These are phyloP conservation scores for Falcunculus frontatus DNA, from an alignment of 2,113 vertebrate species.

Conservation along the genomic window DNA sequence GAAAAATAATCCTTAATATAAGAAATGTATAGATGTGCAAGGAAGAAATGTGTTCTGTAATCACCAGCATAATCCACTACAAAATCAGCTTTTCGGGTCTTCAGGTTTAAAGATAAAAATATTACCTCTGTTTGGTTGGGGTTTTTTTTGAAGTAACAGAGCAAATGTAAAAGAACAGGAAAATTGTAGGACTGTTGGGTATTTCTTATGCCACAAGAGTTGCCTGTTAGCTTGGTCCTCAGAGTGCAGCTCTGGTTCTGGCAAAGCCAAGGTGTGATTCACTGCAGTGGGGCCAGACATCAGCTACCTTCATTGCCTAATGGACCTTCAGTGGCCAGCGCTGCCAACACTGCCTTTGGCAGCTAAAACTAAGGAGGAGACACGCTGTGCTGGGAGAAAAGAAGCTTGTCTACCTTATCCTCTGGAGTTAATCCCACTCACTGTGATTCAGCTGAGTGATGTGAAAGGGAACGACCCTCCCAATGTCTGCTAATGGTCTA, in stretches of 20 bases:
- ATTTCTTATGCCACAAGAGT: not conserved
- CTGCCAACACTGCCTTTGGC: not conserved
- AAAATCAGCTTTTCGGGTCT: not conserved
- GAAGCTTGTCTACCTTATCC: not conserved
- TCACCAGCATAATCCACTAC: not conserved
- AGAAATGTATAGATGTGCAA: not conserved
- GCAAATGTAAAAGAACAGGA: not conserved
- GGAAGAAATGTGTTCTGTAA: not conserved
- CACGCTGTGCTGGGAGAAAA: not conserved
- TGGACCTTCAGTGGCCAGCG: not conserved
- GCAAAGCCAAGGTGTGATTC: not conserved
- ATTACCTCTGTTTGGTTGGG: not conserved
- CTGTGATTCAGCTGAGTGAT: not conserved
- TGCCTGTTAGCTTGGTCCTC: not conserved
- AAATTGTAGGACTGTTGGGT: not conserved
- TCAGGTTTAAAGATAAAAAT: not conserved
- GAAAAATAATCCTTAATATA: not conserved
- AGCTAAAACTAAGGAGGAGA: not conserved
- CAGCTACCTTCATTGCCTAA: not conserved
- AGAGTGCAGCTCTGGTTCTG: not conserved
- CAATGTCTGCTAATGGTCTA: not conserved
- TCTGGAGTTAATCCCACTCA: not conserved
- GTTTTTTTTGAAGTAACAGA: not conserved
- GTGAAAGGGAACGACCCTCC: accelerated
- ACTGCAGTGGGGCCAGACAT: not conserved